phyloP scores from a whole-genome alignment of 2,888 invertebrate genomes.

The Agrotis puta region DNA sequence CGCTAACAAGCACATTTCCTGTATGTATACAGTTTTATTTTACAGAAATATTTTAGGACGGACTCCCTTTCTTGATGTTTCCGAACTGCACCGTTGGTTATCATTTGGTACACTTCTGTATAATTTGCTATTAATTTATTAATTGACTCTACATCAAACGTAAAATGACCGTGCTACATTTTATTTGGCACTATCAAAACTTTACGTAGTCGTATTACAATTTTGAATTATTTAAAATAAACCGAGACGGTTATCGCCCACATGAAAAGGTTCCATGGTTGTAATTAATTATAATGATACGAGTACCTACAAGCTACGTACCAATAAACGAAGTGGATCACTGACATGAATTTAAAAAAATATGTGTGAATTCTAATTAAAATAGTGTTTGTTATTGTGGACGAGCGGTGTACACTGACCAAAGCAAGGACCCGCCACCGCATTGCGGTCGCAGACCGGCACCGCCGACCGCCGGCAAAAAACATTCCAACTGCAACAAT shows the following conservation, averaged over 20 bases:
- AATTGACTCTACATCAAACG: background rate
- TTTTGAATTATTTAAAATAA: constrained; percentile 36
- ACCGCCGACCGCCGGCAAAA: constrained; percentile 41
- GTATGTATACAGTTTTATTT: background rate
- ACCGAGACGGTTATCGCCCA: constrained; percentile 47
- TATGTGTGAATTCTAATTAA: constrained; percentile 26
- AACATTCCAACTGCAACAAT: constrained; percentile 34
- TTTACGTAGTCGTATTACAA: background rate
- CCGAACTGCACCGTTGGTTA: background rate
- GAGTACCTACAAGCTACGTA: constrained; percentile 19
- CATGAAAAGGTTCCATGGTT: constrained; percentile 49
- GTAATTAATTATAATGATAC: constrained; percentile 48
- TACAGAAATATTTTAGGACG: too few species aligned
- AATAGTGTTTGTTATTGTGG: constrained; percentile 19
- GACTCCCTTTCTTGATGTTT: background rate
- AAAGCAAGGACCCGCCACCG: constrained; percentile 62
- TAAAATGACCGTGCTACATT: background rate
- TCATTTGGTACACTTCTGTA: too few species aligned
- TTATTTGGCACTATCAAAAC: constrained; percentile 5
- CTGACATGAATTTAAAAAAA: constrained; percentile 14
- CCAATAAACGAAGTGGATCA: constrained; percentile 21
- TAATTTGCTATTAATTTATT: background rate
- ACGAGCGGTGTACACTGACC: constrained; percentile 36
- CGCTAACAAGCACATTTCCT: too few species aligned
- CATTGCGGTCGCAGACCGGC: constrained; percentile 62